Evolutionary conservation across 1,140 invertebrate genomes (phyloP).

Genomic region (Bombus superbus): DNA sequence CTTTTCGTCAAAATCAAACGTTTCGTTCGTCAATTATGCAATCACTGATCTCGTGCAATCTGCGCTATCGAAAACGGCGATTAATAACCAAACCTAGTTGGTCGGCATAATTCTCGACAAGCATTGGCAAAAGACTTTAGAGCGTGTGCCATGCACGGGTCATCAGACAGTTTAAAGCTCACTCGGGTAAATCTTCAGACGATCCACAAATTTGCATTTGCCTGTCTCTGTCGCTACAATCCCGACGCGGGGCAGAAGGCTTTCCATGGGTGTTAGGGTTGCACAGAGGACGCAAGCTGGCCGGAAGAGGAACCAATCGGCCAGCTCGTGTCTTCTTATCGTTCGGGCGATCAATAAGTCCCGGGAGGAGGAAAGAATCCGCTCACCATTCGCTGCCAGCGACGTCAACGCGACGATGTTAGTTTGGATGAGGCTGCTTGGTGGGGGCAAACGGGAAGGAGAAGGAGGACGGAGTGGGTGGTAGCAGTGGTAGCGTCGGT

Average conservation of each 20-base stretch:
- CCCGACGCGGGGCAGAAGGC: neutral
- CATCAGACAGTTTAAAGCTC: constrained; percentile 22
- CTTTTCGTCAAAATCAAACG: too few species aligned
- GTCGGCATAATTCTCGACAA: too few species aligned
- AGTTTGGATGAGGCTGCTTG: constrained; percentile 38
- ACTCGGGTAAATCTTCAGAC: constrained; percentile 1
- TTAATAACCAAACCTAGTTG: too few species aligned
- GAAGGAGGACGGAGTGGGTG: constrained; percentile 36
- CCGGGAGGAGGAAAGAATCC: constrained; percentile 81
- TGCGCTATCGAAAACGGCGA: too few species aligned
- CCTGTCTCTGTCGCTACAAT: neutral
- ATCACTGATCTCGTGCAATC: too few species aligned
- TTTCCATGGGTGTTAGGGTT: neutral
- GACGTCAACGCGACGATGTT: constrained; percentile 63
- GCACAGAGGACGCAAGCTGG: constrained; percentile 16
- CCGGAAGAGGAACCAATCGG: constrained; percentile 75
- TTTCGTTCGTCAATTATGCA: too few species aligned
- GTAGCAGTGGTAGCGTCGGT: neutral
- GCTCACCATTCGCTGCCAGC: constrained; percentile 74
- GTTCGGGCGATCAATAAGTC: constrained; percentile 81
- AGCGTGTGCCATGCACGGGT: neutral
- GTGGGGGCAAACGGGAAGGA: constrained; percentile 35
- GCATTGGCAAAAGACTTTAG: too few species aligned
- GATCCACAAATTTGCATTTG: constrained; percentile 27
- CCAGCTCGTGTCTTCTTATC: constrained; percentile 81